These are phyloP conservation scores for Tachysurus fulvidraco DNA, from an alignment of 2,113 vertebrate species.

Conservation along the genomic window DNA sequence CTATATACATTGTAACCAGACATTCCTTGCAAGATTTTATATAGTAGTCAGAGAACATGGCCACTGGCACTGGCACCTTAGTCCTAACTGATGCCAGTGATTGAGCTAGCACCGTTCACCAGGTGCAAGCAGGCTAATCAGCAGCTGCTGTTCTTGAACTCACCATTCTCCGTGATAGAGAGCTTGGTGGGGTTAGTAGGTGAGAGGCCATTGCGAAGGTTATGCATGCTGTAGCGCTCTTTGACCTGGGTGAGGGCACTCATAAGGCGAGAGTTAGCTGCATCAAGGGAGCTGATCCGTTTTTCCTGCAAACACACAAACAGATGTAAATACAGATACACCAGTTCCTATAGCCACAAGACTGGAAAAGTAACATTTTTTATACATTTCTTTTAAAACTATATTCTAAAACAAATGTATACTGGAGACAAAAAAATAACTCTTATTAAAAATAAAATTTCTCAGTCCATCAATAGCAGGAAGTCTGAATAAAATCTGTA, in stretches of 20 bases:
- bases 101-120: conserved; percentile 37
- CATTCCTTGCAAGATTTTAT: conserved; percentile 43
- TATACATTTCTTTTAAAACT: neutral
- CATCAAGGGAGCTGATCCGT: conserved; percentile 89
- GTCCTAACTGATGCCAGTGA: conserved; percentile 41
- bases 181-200: conserved; percentile 93
- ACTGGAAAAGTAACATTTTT: neutral
- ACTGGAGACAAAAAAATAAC: too few species aligned
- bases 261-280: conserved; percentile 92
- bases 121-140: conserved; percentile 62
- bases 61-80: neutral
- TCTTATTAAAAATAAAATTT: too few species aligned
- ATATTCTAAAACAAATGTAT: too few species aligned
- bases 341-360: neutral
- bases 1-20: conserved; percentile 69
- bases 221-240: conserved; percentile 88
- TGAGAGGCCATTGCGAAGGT: conserved; percentile 86
- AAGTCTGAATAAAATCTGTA: neutral
- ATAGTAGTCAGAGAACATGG: conserved; percentile 43
- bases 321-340: neutral
- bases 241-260: conserved; percentile 94
- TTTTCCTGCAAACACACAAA: conserved; percentile 82
- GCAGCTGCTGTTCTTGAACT: conserved; percentile 98
- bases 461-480: too few species aligned
- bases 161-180: conserved; percentile 98